Evolutionary conservation across 2,797 vertebrate genomes (phyloP).

Genomic region (Odontamblyopus rebecca): DNA sequence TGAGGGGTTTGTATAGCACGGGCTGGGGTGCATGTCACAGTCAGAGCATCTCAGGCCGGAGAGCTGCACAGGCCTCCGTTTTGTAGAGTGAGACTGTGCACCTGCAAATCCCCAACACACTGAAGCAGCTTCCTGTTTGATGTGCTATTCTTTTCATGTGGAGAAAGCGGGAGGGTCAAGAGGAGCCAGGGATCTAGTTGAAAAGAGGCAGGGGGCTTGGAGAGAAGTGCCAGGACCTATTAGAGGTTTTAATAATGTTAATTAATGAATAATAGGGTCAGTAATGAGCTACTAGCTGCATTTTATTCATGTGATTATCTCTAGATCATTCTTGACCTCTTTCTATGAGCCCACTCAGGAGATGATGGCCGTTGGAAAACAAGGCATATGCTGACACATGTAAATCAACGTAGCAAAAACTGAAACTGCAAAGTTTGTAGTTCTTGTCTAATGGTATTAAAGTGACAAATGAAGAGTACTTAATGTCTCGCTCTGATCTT

Average conservation of each 20-base stretch:
- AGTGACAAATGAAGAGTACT: background rate
- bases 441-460: constrained; percentile 25
- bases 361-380: constrained; percentile 42
- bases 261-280: constrained; percentile 82
- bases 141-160: constrained; percentile 84
- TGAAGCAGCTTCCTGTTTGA: constrained; percentile 80
- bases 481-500: background rate
- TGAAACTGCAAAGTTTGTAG: constrained; percentile 8
- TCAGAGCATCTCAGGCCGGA: constrained; percentile 38
- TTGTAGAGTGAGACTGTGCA: constrained; percentile 65
- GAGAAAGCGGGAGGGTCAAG: constrained; percentile 67
- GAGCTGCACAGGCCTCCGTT: constrained; percentile 54
- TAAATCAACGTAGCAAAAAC: constrained; percentile 29
- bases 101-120: constrained; percentile 79
- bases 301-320: constrained; percentile 77
- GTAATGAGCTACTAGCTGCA: constrained; percentile 79
- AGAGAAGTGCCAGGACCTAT: constrained; percentile 69
- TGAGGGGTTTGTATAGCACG: constrained; percentile 74
- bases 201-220: constrained; percentile 67
- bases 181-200: constrained; percentile 69
- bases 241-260: constrained; percentile 83
- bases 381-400: constrained; percentile 18
- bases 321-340: constrained; percentile 57
- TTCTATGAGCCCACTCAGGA: constrained; percentile 57
- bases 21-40: constrained; percentile 57